Percentiles rank a stretch among this genome's conserved stretches.
Evolutionary conservation across 1,140 invertebrate species (phyloP).

Genomic region (Atta colombica): DNA sequence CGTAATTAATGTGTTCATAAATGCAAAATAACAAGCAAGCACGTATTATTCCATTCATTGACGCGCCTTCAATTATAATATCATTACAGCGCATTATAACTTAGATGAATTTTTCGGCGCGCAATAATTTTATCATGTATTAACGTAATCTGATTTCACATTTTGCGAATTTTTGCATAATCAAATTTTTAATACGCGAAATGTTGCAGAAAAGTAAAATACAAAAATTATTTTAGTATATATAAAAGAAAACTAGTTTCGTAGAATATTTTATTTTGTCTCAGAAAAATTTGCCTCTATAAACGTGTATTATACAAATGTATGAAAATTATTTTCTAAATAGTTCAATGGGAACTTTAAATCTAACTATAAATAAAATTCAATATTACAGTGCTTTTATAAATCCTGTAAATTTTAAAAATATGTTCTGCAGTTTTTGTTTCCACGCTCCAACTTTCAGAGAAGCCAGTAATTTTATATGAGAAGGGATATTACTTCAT

Average conservation of each 20-base stretch:
- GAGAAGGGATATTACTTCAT: constrained; percentile 59
- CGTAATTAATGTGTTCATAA: constrained; percentile 38
- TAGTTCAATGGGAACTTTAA: constrained; percentile 20
- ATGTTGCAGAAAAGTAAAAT: neutral
- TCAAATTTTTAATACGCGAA: neutral
- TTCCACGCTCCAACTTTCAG: constrained; percentile 34
- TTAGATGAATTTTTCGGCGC: constrained; percentile 17
- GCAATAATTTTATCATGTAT: neutral
- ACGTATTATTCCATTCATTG: constrained; percentile 44
- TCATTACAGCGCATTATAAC: constrained; percentile 15
- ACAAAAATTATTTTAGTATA: neutral
- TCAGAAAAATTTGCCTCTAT: neutral
- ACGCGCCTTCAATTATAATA: constrained; percentile 20
- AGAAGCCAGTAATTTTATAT: constrained; percentile 49
- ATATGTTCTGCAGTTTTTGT: constrained; percentile 36
- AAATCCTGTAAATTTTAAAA: constrained; percentile 42
- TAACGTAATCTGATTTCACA: neutral
- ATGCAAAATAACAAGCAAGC: constrained; percentile 33
- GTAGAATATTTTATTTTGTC: neutral
- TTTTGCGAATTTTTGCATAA: neutral
- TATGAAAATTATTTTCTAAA: constrained; percentile 29
- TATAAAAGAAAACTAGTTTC: neutral
- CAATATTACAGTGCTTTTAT: constrained; percentile 14
- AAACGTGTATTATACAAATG: neutral
- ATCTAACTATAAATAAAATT: constrained; percentile 36